Evolutionary conservation across 2,797 vertebrate genomes (phyloP).

Genomic region (Pantherophis alleghaniensis): DNA sequence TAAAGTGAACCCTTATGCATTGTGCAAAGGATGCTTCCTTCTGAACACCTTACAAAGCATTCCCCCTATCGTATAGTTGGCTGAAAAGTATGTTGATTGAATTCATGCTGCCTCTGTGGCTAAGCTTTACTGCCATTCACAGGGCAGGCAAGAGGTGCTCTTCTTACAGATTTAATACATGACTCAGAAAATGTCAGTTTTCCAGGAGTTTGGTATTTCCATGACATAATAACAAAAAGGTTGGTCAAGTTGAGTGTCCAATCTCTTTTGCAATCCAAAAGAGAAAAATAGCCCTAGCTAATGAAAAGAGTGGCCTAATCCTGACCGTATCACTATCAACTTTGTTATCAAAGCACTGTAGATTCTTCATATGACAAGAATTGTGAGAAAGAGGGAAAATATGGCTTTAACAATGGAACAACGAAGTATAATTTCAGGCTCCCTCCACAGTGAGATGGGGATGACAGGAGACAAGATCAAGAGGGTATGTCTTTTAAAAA

Average conservation of each 20-base stretch:
- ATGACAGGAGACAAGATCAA: neutral
- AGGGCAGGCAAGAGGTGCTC: neutral
- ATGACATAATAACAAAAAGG: neutral
- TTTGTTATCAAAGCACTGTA: neutral
- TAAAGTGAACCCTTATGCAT: neutral
- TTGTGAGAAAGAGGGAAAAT: neutral
- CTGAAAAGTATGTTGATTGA: neutral
- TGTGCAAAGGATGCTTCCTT: neutral
- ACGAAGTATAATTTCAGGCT: neutral
- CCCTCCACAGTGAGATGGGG: neutral
- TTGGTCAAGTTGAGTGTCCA: neutral
- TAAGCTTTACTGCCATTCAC: neutral
- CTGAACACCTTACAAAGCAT: neutral
- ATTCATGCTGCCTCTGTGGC: neutral
- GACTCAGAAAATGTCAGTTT: neutral
- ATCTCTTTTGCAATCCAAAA: neutral
- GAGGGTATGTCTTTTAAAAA: neutral
- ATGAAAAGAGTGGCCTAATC: neutral
- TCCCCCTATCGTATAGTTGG: neutral
- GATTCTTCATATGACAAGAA: neutral
- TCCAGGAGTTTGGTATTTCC: neutral
- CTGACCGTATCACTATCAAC: neutral
- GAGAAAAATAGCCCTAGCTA: neutral
- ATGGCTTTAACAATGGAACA: neutral
- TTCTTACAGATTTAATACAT: neutral